phyloP scores from a whole-genome alignment of 2,888 invertebrate genomes.

The Protophormia terraenovae region DNA sequence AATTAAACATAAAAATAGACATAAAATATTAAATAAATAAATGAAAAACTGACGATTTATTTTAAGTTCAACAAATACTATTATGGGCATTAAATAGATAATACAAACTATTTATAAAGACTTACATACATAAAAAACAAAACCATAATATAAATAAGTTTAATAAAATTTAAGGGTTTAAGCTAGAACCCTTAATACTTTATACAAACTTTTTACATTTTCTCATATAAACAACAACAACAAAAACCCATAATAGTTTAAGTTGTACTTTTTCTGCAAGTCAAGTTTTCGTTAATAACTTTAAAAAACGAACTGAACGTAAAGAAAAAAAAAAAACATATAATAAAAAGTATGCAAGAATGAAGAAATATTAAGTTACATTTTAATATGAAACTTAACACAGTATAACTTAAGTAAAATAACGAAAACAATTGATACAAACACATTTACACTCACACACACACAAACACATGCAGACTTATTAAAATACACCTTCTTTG shows the following conservation, averaged over 20 bases:
- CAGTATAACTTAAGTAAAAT: conserved; percentile 40
- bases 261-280: conserved; percentile 60
- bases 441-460: conserved; percentile 25
- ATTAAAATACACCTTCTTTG: conserved; percentile 51
- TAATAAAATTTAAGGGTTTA: conserved; percentile 52
- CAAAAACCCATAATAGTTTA: conserved; percentile 58
- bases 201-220: not conserved
- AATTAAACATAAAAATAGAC: conserved; percentile 58
- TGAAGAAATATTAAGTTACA: conserved; percentile 50
- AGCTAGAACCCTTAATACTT: conserved; percentile 35
- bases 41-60: conserved; percentile 60
- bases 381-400: conserved; percentile 59
- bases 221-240: conserved; percentile 16
- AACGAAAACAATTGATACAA: conserved; percentile 57
- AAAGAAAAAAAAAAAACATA: not conserved
- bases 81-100: conserved; percentile 43
- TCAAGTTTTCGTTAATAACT: conserved; percentile 64
- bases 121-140: conserved; percentile 32
- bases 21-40: conserved; percentile 62
- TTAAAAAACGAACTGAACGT: conserved; percentile 23
- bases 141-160: conserved; percentile 54
- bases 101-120: conserved; percentile 36
- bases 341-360: not conserved
- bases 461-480: conserved; percentile 8
- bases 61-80: conserved; percentile 61